Evolutionary conservation across 1,140 invertebrate genomes (phyloP), one percentile per base, ranked within the genome.

Genomic region (Polyergus mexicanus): DNA sequence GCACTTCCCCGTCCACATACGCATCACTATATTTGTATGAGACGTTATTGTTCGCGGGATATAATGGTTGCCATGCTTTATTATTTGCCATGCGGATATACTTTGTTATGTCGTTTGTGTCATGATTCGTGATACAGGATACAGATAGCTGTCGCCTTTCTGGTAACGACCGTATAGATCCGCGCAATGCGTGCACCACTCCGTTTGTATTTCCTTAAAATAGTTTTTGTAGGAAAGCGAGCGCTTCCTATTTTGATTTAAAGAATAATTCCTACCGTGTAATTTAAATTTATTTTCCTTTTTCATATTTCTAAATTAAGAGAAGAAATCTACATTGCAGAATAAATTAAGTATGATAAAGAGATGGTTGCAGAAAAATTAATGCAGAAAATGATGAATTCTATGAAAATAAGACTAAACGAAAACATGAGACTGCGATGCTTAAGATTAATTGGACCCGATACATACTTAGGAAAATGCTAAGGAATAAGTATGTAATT

Each of bases 51-150:
- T 69, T 63, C 63, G 63, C 32, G 44, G 63, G 22, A 56, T 41
- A 69, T 80, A 80, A 80, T 80, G 63, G 63, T 35, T 25, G 47
- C 35, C 76, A 56, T 68, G 76, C 62, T 80, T 78, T 78, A 78
- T 78, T 62, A 78, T 78, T 41, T 63, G 47, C 47, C 47, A 51
- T 51, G 44, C 68, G 44, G 44, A 80, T 41, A 68, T 38, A 44
- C 47, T 80, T 68, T 69, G 76, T 80, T 80, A 44, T 32, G 22
- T 78, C 76, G 44, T 69, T 56, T 32, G 76, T 44, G 13, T 68
- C 38, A 68, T 25, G 76, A 78, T 78, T 68, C 44, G 76, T 35
- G 63, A 68, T 80, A 68, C 62, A 78, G 62, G 63, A 68, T 80
- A 68, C 62, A 78, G 62, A 80, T 80, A 69, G 44, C 76, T 80